Evolutionary conservation across 2,888 invertebrate genomes (phyloP).

Genomic region (Leptopterna dolabrata): DNA sequence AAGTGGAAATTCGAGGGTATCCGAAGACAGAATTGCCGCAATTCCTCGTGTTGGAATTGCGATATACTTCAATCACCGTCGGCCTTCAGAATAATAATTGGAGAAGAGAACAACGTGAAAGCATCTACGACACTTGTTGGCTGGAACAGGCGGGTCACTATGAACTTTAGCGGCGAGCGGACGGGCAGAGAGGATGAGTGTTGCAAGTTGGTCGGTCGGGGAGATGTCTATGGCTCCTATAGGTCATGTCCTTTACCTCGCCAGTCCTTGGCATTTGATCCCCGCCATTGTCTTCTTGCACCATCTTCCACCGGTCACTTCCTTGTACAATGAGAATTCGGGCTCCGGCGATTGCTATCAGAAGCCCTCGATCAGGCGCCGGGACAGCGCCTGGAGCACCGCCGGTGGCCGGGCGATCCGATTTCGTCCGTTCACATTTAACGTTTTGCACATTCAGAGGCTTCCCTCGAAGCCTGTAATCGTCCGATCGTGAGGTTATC

Average conservation of each 20-base stretch:
- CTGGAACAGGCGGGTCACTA: background rate
- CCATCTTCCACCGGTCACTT: background rate
- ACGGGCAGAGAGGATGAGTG: background rate
- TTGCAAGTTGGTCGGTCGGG: background rate
- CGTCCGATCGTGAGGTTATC: background rate
- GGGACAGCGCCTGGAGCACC: background rate
- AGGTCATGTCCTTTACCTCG: conserved; percentile 23
- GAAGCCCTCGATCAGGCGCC: background rate
- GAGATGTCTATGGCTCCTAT: background rate
- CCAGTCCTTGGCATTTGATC: conserved; percentile 22
- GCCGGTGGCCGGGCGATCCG: background rate
- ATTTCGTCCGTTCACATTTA: background rate
- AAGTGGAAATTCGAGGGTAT: too few species aligned
- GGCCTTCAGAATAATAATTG: background rate
- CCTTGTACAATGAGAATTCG: background rate
- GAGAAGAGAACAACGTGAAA: background rate
- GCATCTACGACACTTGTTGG: background rate
- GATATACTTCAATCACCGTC: background rate
- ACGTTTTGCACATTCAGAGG: background rate
- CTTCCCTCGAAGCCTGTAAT: background rate
- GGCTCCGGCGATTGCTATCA: background rate
- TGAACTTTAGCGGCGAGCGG: background rate
- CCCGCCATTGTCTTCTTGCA: conserved; percentile 6
- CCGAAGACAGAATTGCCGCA: background rate
- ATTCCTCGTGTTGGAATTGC: background rate